Evolutionary conservation across 2,113 vertebrate genomes (phyloP).

Genomic region (Deroptyus accipitrinus): DNA sequence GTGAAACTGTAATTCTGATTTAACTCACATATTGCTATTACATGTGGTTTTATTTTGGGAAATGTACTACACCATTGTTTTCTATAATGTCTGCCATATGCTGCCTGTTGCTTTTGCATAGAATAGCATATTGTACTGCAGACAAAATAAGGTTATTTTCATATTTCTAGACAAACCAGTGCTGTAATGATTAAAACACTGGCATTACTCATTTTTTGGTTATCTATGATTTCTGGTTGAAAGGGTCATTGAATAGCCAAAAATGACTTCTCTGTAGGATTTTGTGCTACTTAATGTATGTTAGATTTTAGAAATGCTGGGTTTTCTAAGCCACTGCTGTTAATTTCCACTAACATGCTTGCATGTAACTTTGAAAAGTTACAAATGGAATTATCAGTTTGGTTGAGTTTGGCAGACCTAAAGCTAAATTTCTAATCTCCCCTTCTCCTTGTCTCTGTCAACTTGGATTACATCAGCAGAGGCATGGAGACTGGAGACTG

Average conservation of each 20-base stretch:
- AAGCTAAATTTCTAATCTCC: background rate
- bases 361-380: background rate
- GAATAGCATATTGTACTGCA: background rate
- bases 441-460: background rate
- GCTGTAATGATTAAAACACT: background rate
- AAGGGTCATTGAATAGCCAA: background rate
- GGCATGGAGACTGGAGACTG: background rate
- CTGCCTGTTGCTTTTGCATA: background rate
- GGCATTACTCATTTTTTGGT: background rate
- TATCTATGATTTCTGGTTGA: background rate
- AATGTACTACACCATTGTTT: slow-evolving; percentile 25
- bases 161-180: background rate
- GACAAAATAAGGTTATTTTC: background rate
- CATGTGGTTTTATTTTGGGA: slow-evolving; percentile 42
- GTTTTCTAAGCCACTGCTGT: background rate
- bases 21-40: background rate
- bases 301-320: background rate
- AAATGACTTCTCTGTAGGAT: background rate
- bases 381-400: background rate
- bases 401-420: background rate
- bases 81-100: slow-evolving; percentile 43
- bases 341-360: background rate
- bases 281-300: background rate
- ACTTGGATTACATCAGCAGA: background rate
- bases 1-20: background rate